A percentile compares a stretch with the other conserved stretches of the same genome.
These are phyloP conservation scores for Pectinophora gossypiella DNA, from an alignment of 1,140 invertebrate genomes.

Conservation along the genomic window DNA sequence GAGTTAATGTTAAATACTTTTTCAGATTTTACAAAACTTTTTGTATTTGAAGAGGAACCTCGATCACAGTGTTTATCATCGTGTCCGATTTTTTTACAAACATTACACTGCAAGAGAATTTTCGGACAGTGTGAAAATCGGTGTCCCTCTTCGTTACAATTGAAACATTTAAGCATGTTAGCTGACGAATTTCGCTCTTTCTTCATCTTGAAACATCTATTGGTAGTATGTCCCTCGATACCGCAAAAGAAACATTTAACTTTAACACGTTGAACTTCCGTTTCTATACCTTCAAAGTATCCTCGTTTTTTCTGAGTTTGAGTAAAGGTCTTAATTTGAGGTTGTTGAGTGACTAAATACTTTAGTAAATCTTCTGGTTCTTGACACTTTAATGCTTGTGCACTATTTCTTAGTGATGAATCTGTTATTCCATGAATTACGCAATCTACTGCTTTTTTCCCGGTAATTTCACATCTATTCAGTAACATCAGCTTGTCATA, in stretches of 20 bases:
- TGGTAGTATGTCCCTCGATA: background rate
- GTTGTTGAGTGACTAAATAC: background rate
- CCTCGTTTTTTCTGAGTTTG: background rate
- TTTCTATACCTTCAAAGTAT: background rate
- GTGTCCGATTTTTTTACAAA: background rate
- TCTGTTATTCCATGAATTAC: background rate
- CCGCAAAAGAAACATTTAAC: background rate
- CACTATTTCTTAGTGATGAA: background rate
- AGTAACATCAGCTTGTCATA: background rate
- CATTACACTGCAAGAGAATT: background rate
- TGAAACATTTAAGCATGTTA: background rate
- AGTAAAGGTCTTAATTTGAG: background rate
- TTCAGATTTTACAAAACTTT: background rate
- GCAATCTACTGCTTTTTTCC: background rate
- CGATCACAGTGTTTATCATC: background rate
- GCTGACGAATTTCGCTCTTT: background rate
- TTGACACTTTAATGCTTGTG: background rate
- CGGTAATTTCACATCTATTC: background rate
- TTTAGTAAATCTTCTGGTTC: background rate
- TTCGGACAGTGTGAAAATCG: background rate
- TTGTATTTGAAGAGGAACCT: background rate
- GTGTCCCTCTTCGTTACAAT: background rate
- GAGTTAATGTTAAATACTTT: background rate
- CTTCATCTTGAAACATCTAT: background rate
- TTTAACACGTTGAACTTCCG: background rate